Conservation (phyloP, 2,888 invertebrate species). For the Aleiodes alternator region DNA sequence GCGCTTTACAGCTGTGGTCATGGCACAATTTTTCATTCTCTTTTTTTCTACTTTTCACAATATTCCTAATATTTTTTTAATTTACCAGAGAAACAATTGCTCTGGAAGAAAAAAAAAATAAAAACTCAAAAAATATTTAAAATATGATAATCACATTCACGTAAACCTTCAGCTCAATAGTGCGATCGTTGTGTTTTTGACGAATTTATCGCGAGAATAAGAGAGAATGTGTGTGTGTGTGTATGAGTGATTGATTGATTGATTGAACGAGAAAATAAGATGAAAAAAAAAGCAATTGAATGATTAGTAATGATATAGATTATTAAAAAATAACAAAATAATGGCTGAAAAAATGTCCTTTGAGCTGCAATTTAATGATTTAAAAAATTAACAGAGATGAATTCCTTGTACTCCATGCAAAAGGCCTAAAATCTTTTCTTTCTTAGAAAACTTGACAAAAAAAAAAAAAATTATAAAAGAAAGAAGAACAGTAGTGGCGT, state of each 20-base stretch:
- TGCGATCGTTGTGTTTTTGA: slow-evolving; percentile 39
- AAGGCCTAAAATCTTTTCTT: slow-evolving; percentile 39
- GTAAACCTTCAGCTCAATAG: slow-evolving; percentile 32
- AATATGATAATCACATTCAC: slow-evolving; percentile 13
- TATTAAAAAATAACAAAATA: neutral
- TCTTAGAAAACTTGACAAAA: neutral
- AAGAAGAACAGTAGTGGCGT: slow-evolving; percentile 8
- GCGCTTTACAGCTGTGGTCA: neutral
- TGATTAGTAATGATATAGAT: slow-evolving; percentile 3
- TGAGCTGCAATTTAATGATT: slow-evolving; percentile 11
- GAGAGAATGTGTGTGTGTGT: slow-evolving; percentile 20
- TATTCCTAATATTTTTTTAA: slow-evolving; percentile 17
- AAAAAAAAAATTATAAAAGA: neutral
- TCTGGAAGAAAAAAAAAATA: too few relatives aligned
- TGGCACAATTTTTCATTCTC: slow-evolving; percentile 6
- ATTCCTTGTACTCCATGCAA: slow-evolving; percentile 34
- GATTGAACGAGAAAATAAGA: neutral
- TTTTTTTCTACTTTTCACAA: slow-evolving; percentile 30
- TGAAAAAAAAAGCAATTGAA: neutral
- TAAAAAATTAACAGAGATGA: slow-evolving; percentile 24
- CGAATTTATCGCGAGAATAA: slow-evolving; percentile 35
- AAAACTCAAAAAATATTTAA: slow-evolving; percentile 4
- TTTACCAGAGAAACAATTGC: neutral
- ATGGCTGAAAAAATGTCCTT: slow-evolving; percentile 7
- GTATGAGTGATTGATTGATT: too few relatives aligned